Evolutionary conservation across 2,113 vertebrate species (phyloP).

Genomic region (Hippocampus comes): DNA sequence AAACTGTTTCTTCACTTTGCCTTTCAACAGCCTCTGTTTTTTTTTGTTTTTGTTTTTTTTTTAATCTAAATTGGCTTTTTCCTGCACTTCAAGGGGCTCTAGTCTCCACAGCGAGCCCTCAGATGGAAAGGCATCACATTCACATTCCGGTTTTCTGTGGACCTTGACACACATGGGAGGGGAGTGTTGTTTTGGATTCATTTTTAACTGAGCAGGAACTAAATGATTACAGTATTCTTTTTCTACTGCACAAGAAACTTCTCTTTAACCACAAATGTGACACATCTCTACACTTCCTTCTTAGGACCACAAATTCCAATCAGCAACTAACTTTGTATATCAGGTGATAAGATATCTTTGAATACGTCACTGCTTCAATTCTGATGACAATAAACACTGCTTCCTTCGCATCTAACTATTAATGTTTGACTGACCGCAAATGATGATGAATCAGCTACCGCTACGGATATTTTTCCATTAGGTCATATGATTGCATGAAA

Average conservation of each 20-base stretch:
- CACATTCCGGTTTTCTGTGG: conserved; percentile 33
- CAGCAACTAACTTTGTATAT: conserved; percentile 10
- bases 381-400: background rate
- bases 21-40: conserved; percentile 11
- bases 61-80: conserved; percentile 65
- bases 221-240: background rate
- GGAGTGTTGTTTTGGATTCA: conserved; percentile 23
- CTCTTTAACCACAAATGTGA: conserved; percentile 1
- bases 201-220: conserved; percentile 39
- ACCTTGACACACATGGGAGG: conserved; percentile 53
- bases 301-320: conserved; percentile 32
- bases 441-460: background rate
- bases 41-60: conserved; percentile 22
- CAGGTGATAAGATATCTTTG: conserved; percentile 48
- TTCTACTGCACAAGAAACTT: background rate
- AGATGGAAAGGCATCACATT: background rate
- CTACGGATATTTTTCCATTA: conserved; percentile 17
- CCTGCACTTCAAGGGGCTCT: conserved; percentile 53
- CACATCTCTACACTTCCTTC: background rate
- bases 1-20: conserved; percentile 39
- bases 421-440: conserved; percentile 15
- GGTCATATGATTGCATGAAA: conserved; percentile 4
- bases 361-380: conserved; percentile 18
- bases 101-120: conserved; percentile 7
- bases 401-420: conserved; percentile 11